Conservation (phyloP, 2,888 invertebrate species). For the Pristionchus japonicus region DNA sequence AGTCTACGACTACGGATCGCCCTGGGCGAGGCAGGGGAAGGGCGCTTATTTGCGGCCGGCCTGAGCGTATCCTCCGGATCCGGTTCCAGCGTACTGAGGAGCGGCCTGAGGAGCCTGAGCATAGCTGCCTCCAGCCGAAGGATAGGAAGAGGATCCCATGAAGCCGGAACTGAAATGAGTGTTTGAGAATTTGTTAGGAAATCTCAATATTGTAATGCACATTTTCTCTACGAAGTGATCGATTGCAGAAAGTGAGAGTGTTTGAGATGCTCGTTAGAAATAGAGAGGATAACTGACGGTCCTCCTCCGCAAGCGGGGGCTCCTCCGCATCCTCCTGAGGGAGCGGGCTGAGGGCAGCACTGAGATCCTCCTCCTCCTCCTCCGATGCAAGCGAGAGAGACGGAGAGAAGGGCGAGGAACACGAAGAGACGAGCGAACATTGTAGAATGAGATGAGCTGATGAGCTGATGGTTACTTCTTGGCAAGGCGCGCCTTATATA, state of each 20-base stretch:
- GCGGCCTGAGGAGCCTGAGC: not conserved
- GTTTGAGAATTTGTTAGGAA: too few relatives aligned
- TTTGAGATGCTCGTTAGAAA: too few relatives aligned
- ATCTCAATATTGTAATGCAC: not conserved
- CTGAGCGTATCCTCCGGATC: not conserved
- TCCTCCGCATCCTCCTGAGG: not conserved
- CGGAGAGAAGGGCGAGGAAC: slow-evolving; percentile 4
- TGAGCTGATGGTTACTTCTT: not conserved
- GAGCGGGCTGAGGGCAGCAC: slow-evolving; percentile 25
- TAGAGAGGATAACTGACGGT: slow-evolving; percentile 6
- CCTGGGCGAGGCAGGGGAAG: too few relatives aligned
- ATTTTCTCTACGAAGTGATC: too few relatives aligned
- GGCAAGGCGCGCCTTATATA: not conserved
- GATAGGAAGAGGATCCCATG: not conserved
- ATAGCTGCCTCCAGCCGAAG: not conserved
- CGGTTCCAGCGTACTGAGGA: not conserved
- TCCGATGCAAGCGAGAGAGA: slow-evolving; percentile 38
- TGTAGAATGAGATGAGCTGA: not conserved
- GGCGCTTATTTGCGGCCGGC: not conserved
- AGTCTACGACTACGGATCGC: not conserved
- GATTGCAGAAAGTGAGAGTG: too few relatives aligned
- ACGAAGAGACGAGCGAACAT: slow-evolving; percentile 35
- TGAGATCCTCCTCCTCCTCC: not conserved
- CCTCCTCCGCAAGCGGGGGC: slow-evolving; percentile 19
- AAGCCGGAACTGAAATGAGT: slow-evolving; percentile 5